Percentiles rank a stretch among this genome's conserved stretches.
phyloP scores from a whole-genome alignment of 2,113 vertebrate genomes.

The Colossoma macropomum region DNA sequence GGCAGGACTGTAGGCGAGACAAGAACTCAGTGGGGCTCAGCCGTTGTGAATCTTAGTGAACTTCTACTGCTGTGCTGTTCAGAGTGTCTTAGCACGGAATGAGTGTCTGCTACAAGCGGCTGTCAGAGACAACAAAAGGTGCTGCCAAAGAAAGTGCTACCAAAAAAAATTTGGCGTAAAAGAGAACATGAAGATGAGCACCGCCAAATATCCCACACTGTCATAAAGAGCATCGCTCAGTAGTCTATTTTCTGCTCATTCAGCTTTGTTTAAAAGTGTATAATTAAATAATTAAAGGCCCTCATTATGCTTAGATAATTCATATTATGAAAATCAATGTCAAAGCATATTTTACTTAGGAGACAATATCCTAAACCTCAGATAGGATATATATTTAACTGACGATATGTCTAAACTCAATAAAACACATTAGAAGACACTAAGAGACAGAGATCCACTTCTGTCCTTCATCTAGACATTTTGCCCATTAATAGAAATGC shows the following conservation, averaged over 20 bases:
- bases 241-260: not conserved
- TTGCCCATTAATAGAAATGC: too few relatives aligned
- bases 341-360: not conserved
- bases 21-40: not conserved
- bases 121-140: slow-evolving; percentile 1
- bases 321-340: not conserved
- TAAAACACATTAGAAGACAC: too few relatives aligned
- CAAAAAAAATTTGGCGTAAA: not conserved
- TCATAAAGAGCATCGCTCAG: not conserved
- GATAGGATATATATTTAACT: too few relatives aligned
- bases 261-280: not conserved
- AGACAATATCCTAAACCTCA: too few relatives aligned
- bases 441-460: too few relatives aligned
- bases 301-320: too few relatives aligned
- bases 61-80: not conserved
- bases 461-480: too few relatives aligned
- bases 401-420: too few relatives aligned
- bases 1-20: not conserved
- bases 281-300: not conserved
- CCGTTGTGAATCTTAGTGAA: not conserved
- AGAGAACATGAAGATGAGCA: not conserved
- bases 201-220: not conserved
- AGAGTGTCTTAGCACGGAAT: not conserved
- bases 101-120: not conserved
- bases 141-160: not conserved